Evolutionary conservation across 2,888 invertebrate species (phyloP), one percentile per base, ranked within the genome.

Genomic region (Prionchulus punctatus): DNA sequence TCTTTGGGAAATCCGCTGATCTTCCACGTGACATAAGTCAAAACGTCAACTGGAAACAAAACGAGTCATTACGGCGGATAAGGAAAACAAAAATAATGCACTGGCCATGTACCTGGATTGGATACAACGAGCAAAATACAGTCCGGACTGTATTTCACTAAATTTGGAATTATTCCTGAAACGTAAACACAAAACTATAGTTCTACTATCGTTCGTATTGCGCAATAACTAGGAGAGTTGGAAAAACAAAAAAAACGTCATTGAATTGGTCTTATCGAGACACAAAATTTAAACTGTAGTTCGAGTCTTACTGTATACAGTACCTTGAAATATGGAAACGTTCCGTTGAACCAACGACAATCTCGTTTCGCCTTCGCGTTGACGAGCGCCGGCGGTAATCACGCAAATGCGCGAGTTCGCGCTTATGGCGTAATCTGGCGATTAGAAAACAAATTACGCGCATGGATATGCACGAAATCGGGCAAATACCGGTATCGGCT

Each of bases 11-110:
- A 76, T 4, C 89, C 89, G 61, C 88, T 88, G 56, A 92, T 71
- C 74, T 86, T 89, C 90, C 90, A 92, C n/a, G 90, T 83, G 15
- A 90, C 86, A 71, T 86, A 90, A 0, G 90, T 89, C 67, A 92
- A 76, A 60, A 91, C 83, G 70, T 92, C 91, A 30, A 89, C 88
- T 70, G 70, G 65, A 63, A 69, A 58, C 7, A 57, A 42, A 27
- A 47, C 30, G 26, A 50, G 7, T 48, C 7, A 12, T 21, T 12
- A 23, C n/a, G 7, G 21, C n/a, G n/a, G n/a, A n/a, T n/a, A 21
- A 25, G 7, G 21, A 15, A 28, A 51, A 27, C 26, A 23, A 7
- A 43, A 21, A 53, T 18, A 53, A 26, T 7, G 4, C 50, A 50
- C 7, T 4, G 4, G 7, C 67, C 64, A 57, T 60, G 54, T 58